Percentiles rank a stretch among this genome's conserved stretches.
phyloP scores from a whole-genome alignment of 2,797 vertebrate genomes.

The Gallinago nigripennis region DNA sequence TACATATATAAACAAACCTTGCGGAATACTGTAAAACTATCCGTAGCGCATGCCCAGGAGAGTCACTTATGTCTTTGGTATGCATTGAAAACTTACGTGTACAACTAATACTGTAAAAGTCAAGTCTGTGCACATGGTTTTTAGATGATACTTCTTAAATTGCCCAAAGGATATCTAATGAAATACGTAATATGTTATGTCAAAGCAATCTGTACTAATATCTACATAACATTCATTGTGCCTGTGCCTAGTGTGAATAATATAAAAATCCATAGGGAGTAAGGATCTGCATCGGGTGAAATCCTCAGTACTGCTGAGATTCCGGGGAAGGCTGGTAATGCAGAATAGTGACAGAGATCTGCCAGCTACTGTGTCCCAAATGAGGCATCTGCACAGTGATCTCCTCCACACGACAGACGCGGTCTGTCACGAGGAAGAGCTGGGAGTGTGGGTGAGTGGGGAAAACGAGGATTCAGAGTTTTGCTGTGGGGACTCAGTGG shows the following conservation, averaged over 20 bases:
- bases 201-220: not conserved
- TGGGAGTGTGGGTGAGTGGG: not conserved
- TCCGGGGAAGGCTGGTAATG: not conserved
- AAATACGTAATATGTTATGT: slow-evolving; percentile 1
- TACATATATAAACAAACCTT: not conserved
- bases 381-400: not conserved
- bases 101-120: not conserved
- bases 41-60: not conserved
- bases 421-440: not conserved
- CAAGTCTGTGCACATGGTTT: not conserved
- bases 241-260: not conserved
- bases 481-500: not conserved
- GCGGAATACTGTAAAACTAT: not conserved
- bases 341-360: not conserved
- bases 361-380: not conserved
- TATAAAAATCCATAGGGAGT: not conserved
- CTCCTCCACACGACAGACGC: fast-evolving
- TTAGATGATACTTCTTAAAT: slow-evolving; percentile 17
- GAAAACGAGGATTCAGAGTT: not conserved
- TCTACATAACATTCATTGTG: not conserved
- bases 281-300: not conserved
- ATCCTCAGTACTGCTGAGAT: not conserved
- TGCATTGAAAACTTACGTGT: not conserved
- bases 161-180: not conserved
- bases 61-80: not conserved